Percentiles rank a stretch among this genome's conserved stretches.
Conservation (phyloP, 2,113 vertebrate genomes). For the Diglossa brunneiventris region DNA sequence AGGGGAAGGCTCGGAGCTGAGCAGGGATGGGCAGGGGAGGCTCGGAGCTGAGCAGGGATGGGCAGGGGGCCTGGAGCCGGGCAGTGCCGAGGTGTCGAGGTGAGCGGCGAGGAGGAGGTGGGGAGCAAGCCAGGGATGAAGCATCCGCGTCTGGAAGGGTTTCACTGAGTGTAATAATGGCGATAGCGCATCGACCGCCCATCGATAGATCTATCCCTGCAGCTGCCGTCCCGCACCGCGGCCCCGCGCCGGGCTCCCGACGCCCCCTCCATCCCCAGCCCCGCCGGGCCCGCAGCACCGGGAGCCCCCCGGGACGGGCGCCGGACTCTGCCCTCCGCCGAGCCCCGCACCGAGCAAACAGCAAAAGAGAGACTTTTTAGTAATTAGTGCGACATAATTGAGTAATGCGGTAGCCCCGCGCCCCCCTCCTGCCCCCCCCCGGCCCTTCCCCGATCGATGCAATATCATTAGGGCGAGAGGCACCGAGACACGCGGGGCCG, state of each 20-base stretch:
- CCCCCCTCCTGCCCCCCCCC: not conserved
- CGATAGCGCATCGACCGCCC: conserved; percentile 38
- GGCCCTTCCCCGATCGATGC: conserved; percentile 65
- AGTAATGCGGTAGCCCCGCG: conserved; percentile 25
- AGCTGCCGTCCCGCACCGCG: conserved; percentile 24
- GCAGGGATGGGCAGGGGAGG: too few relatives aligned
- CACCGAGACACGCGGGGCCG: conserved; percentile 16
- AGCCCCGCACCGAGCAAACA: not conserved
- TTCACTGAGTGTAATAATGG: conserved; percentile 47
- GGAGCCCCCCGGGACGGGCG: not conserved
- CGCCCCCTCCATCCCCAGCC: not conserved
- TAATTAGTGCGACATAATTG: conserved; percentile 78
- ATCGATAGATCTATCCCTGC: conserved; percentile 29
- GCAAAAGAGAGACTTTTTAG: conserved; percentile 34
- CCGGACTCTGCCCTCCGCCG: not conserved
- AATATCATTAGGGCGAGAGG: conserved; percentile 74
- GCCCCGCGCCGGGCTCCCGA: not conserved
- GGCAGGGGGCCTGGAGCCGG: not conserved
- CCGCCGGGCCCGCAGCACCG: not conserved
- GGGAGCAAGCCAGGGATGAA: not conserved
- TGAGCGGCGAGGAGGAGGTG: not conserved
- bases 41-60: not conserved
- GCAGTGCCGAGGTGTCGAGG: not conserved
- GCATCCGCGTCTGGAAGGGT: conserved; percentile 7
- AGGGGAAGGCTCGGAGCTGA: too few relatives aligned